phyloP scores from a whole-genome alignment of 2,888 invertebrate species.

The Temnothorax ravouxi region DNA sequence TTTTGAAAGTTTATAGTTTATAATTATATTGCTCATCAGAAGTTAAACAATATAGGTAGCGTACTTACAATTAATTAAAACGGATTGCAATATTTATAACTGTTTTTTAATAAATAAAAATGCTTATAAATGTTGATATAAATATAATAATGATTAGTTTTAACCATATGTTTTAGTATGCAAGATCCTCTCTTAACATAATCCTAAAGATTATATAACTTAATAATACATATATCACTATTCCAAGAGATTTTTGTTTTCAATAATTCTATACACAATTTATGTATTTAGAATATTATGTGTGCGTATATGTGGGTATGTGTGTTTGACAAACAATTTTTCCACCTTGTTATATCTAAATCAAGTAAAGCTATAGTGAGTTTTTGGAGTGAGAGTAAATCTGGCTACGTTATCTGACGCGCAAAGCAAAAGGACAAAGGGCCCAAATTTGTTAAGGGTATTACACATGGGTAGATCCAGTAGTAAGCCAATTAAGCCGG shows the following conservation, averaged over 20 bases:
- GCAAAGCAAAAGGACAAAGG: slow-evolving; percentile 18
- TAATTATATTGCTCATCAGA: background rate
- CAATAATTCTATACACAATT: background rate
- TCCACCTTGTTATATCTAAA: slow-evolving; percentile 11
- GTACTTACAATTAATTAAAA: background rate
- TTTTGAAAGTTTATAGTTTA: background rate
- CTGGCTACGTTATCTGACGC: background rate
- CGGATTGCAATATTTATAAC: background rate
- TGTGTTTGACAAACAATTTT: background rate
- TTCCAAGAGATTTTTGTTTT: background rate
- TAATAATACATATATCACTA: background rate
- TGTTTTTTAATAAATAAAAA: background rate
- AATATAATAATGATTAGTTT: background rate
- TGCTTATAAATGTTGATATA: background rate
- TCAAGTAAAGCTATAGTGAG: background rate
- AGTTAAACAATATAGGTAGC: background rate
- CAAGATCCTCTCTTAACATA: background rate
- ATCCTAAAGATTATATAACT: background rate
- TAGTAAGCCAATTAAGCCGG: slow-evolving; percentile 34
- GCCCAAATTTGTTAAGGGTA: slow-evolving; percentile 8
- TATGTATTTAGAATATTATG: background rate
- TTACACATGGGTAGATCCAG: slow-evolving; percentile 10
- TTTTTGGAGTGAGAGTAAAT: background rate
- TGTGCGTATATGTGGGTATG: background rate
- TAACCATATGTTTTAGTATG: background rate